Evolutionary conservation across 2,113 vertebrate genomes (phyloP).

Genomic region (Erpornis zantholeuca): DNA sequence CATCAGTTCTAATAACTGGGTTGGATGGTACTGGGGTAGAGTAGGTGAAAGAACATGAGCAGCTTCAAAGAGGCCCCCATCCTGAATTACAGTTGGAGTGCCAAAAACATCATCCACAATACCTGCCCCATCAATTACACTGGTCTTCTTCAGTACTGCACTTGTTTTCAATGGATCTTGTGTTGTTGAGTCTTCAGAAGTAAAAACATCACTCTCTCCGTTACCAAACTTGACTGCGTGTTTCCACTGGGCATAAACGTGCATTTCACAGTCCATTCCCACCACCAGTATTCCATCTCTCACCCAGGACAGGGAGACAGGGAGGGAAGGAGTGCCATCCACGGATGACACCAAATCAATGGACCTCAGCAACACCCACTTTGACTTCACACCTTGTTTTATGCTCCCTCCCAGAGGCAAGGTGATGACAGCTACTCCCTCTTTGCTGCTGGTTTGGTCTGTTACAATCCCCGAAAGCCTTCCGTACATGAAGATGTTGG

Average conservation of each 20-base stretch:
- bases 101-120: conserved; percentile 87
- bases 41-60: conserved; percentile 95
- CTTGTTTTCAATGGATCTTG: conserved; percentile 74
- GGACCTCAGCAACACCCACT: conserved; percentile 92
- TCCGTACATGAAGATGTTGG: conserved; percentile 97
- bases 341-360: conserved; percentile 93
- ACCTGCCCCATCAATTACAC: conserved; percentile 83
- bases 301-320: conserved; percentile 96
- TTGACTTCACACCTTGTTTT: conserved; percentile 94
- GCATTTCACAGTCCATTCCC: conserved; percentile 99
- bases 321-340: conserved; percentile 93
- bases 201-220: conserved; percentile 73
- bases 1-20: conserved; percentile 95
- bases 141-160: conserved; percentile 78
- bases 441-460: conserved; percentile 89
- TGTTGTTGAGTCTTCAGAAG: conserved; percentile 69
- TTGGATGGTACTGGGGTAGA: conserved; percentile 96
- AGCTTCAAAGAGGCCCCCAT: conserved; percentile 96
- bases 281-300: conserved; percentile 96
- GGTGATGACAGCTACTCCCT: conserved; percentile 92
- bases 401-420: conserved; percentile 97
- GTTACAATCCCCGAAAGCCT: conserved; percentile 93
- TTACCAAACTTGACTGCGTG: conserved; percentile 85
- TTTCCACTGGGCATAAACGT: conserved; percentile 97
- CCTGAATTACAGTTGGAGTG: conserved; percentile 90